These are phyloP conservation scores for Berghia stephanieae DNA, from an alignment of 1,140 invertebrate genomes.

Conservation along the genomic window DNA sequence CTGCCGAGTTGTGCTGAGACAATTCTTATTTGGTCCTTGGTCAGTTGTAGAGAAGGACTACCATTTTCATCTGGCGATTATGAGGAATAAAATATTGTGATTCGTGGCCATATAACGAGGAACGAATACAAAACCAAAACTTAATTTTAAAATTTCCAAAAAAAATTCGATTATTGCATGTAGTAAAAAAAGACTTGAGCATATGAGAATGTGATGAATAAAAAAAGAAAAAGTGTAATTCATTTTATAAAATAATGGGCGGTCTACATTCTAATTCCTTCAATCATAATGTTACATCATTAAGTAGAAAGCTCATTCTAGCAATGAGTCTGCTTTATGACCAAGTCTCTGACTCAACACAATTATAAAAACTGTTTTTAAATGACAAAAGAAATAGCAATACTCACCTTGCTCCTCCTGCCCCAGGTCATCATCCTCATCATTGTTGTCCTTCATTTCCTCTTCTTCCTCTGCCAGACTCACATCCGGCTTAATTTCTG, in stretches of 20 bases:
- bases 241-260: too few species aligned
- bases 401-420: constrained; percentile 47
- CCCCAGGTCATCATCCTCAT: constrained; percentile 55
- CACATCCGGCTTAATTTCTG: constrained; percentile 67
- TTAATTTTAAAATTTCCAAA: not conserved
- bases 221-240: too few species aligned
- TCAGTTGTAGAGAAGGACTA: constrained; percentile 33
- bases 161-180: not conserved
- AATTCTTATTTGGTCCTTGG: constrained; percentile 46
- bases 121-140: not conserved
- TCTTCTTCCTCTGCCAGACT: constrained; percentile 66
- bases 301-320: not conserved
- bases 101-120: too few species aligned
- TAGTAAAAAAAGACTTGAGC: not conserved
- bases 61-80: not conserved
- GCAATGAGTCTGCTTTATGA: not conserved
- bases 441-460: constrained; percentile 63
- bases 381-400: not conserved
- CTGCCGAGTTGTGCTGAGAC: constrained; percentile 76
- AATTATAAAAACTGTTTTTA: not conserved
- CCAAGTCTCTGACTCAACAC: not conserved
- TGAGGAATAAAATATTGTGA: not conserved
- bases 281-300: not conserved
- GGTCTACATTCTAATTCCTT: not conserved
- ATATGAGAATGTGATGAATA: too few species aligned